Base-by-base conservation (phyloP, 1,140 invertebrate genomes). In the Elymnias hypermnestra region DNA sequence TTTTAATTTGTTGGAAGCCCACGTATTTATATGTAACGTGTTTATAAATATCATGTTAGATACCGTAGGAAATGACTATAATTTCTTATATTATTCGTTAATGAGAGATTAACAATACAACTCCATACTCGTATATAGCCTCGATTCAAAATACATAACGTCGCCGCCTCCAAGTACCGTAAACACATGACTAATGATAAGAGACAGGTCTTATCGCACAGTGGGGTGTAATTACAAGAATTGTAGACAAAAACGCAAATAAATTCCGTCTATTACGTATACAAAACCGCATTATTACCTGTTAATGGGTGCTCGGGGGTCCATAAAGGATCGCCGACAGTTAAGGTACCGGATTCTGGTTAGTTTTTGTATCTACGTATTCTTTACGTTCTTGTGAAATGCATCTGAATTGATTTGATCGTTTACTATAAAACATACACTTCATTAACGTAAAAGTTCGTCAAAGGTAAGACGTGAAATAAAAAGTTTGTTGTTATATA, bases 251-350 rank as follows among this genome's bases (percentile, higher is more conserved):
- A 46, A 53, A 56, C 33, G 5, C 29, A 38, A 39, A 52, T 52
- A 55, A 50, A 55, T 55, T 45, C 36, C 38, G n/a, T 37, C 12
- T 33, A 43, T 42, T 42, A 43, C 46, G 19, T 55, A 29, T 45
- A 41, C 37, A 28, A 54, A 58, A 58, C 51, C 56, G 28, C 51
- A 50, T 54, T 47, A 58, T 50, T 54, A 58, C 43, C 39, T 47
- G 39, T 41, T 54, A 54, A 54, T 54, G 28, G 46, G 10, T 40
- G 18, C 22, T 35, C 49, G 14, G 43, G 31, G 35, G 36, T 19
- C 29, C 31, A 57, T 45, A 53, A 57, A 41, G 47, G 42, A 33
- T 39, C 19, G 38, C 37, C 36, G 31, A 23, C 26, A 43, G 37
- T 36, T 40, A 35, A 44, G 40, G 31, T 36, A 42, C 29, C 29